phyloP scores from a whole-genome alignment of 2,888 invertebrate species.

The Dolichopus griseipennis region DNA sequence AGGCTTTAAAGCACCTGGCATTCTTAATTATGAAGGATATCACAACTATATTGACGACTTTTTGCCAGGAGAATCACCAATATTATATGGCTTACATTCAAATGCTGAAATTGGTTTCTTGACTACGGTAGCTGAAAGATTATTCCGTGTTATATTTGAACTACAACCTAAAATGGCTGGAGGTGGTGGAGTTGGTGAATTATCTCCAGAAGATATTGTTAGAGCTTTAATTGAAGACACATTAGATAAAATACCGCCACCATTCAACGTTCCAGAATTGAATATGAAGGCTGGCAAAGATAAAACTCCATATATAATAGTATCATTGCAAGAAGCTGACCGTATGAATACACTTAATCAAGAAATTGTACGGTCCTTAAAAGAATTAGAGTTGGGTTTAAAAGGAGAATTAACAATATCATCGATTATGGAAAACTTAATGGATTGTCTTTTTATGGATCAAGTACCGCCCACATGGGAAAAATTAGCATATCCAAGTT shows the following conservation, averaged over 20 bases:
- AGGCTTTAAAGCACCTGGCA: conserved; percentile 80
- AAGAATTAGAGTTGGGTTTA: conserved; percentile 78
- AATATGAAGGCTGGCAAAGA: conserved; percentile 75
- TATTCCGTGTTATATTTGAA: conserved; percentile 79
- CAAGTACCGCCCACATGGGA: conserved; percentile 81
- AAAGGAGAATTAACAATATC: conserved; percentile 93
- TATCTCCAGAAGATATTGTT: conserved; percentile 65
- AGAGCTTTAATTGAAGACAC: conserved; percentile 74
- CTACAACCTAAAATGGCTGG: conserved; percentile 81
- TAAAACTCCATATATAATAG: conserved; percentile 82
- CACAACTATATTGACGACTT: conserved; percentile 80
- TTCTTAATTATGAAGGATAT: conserved; percentile 77
- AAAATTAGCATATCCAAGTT: conserved; percentile 79
- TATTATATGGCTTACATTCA: conserved; percentile 84
- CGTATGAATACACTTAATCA: conserved; percentile 82
- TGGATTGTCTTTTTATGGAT: conserved; percentile 81
- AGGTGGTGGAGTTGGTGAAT: conserved; percentile 50
- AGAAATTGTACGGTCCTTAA: conserved; percentile 71
- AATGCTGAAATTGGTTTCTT: conserved; percentile 93
- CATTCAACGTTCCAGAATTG: conserved; percentile 77
- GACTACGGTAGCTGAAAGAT: conserved; percentile 72
- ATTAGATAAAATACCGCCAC: conserved; percentile 77
- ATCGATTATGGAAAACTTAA: conserved; percentile 80
- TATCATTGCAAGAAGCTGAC: conserved; percentile 88
- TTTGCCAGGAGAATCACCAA: conserved; percentile 79